Evolutionary conservation across 2,113 vertebrate species (phyloP), one percentile per base, ranked within the genome.

Genomic region (Chrysemys picta): DNA sequence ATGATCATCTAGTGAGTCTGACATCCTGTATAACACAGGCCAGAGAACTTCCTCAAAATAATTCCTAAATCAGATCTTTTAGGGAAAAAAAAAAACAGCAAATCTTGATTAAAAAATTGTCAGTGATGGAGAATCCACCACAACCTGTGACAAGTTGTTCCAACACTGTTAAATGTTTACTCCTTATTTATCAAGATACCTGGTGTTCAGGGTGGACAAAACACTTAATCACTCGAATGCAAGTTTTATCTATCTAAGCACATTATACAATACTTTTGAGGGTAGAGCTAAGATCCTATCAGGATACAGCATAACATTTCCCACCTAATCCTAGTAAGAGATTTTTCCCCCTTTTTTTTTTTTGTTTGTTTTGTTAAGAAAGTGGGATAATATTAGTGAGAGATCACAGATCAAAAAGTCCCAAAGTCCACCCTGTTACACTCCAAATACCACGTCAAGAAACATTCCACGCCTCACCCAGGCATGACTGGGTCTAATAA

Each of bases 371-470:
- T 42, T 95, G 75, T 56, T 27, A 93, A 90, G 89, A 56, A 88
- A 96, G 45, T 69, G 65, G 95, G 82, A 93, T 94, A 97, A 91
- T 69, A 47, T 89, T 94, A 94, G 87, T 96, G 90, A 96, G 86
- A 94, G 85, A 94, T 65, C 57, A 88, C 82, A 91, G 90, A 95
- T 96, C 92, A 97, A 97, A 97, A 96, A 96, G 65, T 92, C 82
- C 91, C 95, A 81, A 95, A 93, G 95, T 92, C 85, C 47, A 94
- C 79, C 84, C 95, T 91, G 90, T 91, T 85, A 88, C 82, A 76
- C 82, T 95, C 93, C 88, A 95, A 97, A 96, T 95, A 89, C 82
- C 89, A 91, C 0, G 31, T 95, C 95, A 95, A 97, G 92, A 92
- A 94, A 92, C 88, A 95, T 95, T 96, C 95, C 89, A 95, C 47